Percentiles rank a stretch among this genome's conserved stretches.
Evolutionary conservation across 92 coral and sea anemone species (phyloP).

Genomic region (Bergia puertoricense): DNA sequence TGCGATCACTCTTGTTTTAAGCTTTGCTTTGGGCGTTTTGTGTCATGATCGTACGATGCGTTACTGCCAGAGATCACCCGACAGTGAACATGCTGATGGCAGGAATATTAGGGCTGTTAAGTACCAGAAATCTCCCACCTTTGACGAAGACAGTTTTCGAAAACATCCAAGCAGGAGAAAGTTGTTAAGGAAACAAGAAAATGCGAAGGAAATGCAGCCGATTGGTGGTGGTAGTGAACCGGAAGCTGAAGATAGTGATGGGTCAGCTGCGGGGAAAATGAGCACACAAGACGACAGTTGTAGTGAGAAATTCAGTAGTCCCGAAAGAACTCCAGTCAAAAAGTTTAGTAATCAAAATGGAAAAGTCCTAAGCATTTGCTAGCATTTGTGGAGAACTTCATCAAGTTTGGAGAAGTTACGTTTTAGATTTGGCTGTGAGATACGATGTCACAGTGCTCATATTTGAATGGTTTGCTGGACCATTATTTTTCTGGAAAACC

Average conservation of each 20-base stretch:
- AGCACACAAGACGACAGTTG: not conserved
- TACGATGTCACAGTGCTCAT: not conserved
- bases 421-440: not conserved
- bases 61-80: slow-evolving; percentile 46
- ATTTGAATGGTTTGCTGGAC: not conserved
- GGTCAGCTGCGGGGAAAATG: slow-evolving; percentile 63
- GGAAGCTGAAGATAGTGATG: slow-evolving; percentile 60
- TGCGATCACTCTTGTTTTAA: slow-evolving; percentile 64
- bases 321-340: slow-evolving; percentile 43
- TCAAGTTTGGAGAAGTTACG: not conserved
- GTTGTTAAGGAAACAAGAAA: slow-evolving; percentile 50
- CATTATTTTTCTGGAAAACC: not conserved
- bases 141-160: slow-evolving; percentile 38
- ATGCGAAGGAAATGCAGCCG: slow-evolving; percentile 27
- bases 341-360: slow-evolving; percentile 46
- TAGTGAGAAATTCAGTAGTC: slow-evolving; percentile 28
- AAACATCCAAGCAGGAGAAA: slow-evolving; percentile 53
- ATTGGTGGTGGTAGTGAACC: slow-evolving; percentile 29
- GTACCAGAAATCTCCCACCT: slow-evolving; percentile 76
- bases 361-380: slow-evolving; percentile 41
- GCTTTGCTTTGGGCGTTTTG: slow-evolving; percentile 66
- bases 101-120: slow-evolving; percentile 53
- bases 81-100: slow-evolving; percentile 50
- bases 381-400: not conserved
- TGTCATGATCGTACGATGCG: slow-evolving; percentile 59